Evolutionary conservation across 2,888 invertebrate species (phyloP).

Genomic region (Heliconius cydno): DNA sequence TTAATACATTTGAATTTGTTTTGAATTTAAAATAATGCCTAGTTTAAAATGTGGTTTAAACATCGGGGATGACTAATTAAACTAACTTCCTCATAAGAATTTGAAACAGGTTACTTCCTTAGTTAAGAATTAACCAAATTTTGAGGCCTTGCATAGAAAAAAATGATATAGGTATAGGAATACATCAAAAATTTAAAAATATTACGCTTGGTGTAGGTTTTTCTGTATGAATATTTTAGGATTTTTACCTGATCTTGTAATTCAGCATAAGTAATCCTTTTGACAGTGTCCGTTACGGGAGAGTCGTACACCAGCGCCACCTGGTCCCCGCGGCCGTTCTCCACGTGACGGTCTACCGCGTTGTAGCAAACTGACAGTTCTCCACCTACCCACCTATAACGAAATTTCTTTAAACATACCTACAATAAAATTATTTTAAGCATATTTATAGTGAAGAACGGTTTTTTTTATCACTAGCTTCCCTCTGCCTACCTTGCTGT

Average conservation of each 20-base stretch:
- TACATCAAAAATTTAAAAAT: too few species aligned
- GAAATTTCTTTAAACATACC: neutral
- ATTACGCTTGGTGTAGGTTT: too few species aligned
- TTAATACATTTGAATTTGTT: neutral
- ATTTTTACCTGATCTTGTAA: slow-evolving; percentile 88
- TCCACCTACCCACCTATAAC: slow-evolving; percentile 92
- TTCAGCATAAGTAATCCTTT: slow-evolving; percentile 91
- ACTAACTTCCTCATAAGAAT: too few species aligned
- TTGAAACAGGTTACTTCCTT: too few species aligned
- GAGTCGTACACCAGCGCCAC: slow-evolving; percentile 95
- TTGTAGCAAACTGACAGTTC: slow-evolving; percentile 97
- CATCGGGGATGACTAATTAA: neutral
- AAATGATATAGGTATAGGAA: too few species aligned
- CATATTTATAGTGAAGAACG: too few species aligned
- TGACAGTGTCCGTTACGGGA: slow-evolving; percentile 90
- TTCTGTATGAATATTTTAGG: neutral
- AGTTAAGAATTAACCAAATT: too few species aligned
- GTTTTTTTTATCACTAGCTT: too few species aligned
- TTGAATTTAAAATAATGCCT: neutral
- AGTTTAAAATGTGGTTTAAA: neutral
- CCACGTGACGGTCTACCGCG: slow-evolving; percentile 94
- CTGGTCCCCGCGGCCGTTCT: slow-evolving; percentile 89
- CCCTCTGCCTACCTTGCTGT: too few species aligned
- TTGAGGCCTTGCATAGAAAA: too few species aligned
- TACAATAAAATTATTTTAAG: too few species aligned